These are phyloP conservation scores for Muntiacus reevesi DNA, from an alignment of 2,113 vertebrate genomes.

Conservation along the genomic window DNA sequence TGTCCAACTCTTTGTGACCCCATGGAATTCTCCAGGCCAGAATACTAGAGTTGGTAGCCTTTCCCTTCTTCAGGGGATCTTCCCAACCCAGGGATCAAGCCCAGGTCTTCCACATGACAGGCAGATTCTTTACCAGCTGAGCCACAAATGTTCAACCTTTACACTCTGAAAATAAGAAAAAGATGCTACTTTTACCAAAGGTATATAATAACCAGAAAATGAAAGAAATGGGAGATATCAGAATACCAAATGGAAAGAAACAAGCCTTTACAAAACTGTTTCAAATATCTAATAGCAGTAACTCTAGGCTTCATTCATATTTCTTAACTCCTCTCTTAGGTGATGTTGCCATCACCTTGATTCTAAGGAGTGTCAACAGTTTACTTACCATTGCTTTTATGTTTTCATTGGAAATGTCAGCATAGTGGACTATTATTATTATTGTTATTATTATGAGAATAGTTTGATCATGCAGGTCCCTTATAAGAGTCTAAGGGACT, in stretches of 20 bases:
- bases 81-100: neutral
- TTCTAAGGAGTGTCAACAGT: neutral
- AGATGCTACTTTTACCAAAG: neutral
- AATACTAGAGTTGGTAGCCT: neutral
- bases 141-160: neutral
- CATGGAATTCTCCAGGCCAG: neutral
- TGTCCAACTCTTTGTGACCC: neutral
- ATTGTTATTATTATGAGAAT: neutral
- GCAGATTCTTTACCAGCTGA: neutral
- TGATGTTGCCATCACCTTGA: neutral
- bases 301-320: neutral
- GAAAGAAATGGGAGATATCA: neutral
- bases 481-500: neutral
- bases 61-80: neutral
- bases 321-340: neutral
- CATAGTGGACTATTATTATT: neutral
- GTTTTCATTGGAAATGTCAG: neutral
- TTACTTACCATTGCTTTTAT: neutral
- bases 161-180: neutral
- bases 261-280: neutral
- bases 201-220: neutral
- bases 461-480: neutral
- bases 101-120: fast-evolving
- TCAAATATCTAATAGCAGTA: neutral
- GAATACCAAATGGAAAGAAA: neutral